Conservation (phyloP, 2,113 vertebrate species). For the Erythrocercus mccallii region DNA sequence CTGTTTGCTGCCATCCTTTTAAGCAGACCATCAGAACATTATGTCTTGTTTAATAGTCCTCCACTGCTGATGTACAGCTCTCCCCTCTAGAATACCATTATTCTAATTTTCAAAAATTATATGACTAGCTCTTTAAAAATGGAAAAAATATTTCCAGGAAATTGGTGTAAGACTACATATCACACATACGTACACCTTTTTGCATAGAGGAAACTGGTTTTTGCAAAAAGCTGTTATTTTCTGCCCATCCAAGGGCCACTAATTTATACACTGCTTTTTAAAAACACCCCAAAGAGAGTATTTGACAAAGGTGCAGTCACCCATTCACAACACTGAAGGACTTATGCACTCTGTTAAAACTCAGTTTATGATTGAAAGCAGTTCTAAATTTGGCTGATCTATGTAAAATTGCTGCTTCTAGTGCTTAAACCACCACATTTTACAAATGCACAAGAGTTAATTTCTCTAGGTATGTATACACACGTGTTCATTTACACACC, state of each 20-base stretch:
- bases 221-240: background rate
- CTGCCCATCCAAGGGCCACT: background rate
- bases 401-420: background rate
- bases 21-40: rapidly evolving
- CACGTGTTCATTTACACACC: background rate
- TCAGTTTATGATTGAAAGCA: background rate
- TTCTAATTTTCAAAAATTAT: background rate
- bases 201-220: background rate
- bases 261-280: background rate
- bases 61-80: background rate
- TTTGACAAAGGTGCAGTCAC: background rate
- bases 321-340: background rate
- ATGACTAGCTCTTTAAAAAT: background rate
- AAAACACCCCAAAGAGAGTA: background rate
- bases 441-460: background rate
- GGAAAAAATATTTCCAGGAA: background rate
- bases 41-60: background rate
- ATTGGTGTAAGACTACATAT: background rate
- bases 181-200: background rate
- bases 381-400: background rate
- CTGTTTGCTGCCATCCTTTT: background rate
- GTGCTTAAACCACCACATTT: background rate
- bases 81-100: background rate
- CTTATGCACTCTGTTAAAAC: background rate
- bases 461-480: background rate